These are phyloP conservation scores for Clavelina lepadiformis DNA, from an alignment of 23 tunicate genomes.

Conservation along the genomic window DNA sequence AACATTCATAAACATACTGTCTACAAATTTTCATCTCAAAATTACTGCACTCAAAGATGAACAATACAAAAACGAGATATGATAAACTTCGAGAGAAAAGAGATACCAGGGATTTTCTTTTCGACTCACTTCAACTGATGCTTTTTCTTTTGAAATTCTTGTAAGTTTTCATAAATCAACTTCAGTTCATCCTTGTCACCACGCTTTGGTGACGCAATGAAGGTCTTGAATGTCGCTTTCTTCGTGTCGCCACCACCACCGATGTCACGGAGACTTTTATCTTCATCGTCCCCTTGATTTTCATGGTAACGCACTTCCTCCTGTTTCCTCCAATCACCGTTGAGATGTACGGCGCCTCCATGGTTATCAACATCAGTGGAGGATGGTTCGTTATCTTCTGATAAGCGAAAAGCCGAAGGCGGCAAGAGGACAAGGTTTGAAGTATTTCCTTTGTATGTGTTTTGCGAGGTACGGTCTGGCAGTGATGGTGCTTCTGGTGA, in stretches of 20 bases:
- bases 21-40: background rate
- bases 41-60: background rate
- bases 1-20: background rate
- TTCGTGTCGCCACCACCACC: background rate
- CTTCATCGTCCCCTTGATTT: background rate
- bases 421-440: constrained; percentile 9
- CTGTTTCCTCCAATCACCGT: no score
- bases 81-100: background rate
- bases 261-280: background rate
- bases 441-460: no score
- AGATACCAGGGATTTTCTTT: background rate
- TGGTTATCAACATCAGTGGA: background rate
- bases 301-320: background rate
- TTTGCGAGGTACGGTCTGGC: no score
- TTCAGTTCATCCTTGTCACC: constrained; percentile 47
- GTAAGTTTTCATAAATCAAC: constrained; percentile 43
- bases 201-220: constrained; percentile 32
- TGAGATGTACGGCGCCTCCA: no score
- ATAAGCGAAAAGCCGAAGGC: constrained; percentile 14
- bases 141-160: constrained; percentile 51
- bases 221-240: constrained; percentile 38
- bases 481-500: no score
- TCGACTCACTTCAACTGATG: constrained; percentile 35
- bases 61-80: background rate
- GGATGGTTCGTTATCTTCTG: background rate